Percentiles rank a stretch among this genome's conserved stretches.
Evolutionary conservation across 2,113 vertebrate genomes (phyloP).

Genomic region (Caranx melampygus): DNA sequence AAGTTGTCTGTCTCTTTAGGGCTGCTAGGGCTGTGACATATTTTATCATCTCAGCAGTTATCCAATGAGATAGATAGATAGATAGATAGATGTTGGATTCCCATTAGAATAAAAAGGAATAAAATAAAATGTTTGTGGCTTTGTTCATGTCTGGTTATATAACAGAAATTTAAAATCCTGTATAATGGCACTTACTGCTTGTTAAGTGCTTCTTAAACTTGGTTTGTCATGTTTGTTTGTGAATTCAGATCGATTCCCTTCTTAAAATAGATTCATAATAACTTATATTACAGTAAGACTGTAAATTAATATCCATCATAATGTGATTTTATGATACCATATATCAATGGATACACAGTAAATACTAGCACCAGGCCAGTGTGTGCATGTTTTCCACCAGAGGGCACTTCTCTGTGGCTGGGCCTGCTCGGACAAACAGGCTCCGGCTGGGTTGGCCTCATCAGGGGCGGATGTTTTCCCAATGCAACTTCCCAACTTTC

Average conservation of each 20-base stretch:
- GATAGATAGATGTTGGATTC: background rate
- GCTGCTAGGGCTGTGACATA: too few species aligned
- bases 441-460: conserved; percentile 71
- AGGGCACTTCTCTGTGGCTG: conserved; percentile 50
- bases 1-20: too few species aligned
- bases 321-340: too few species aligned
- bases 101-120: background rate
- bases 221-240: background rate
- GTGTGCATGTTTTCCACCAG: conserved; percentile 72
- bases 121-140: background rate
- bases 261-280: background rate
- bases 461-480: conserved; percentile 80
- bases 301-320: background rate
- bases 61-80: too few species aligned
- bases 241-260: background rate
- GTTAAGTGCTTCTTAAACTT: background rate
- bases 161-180: background rate
- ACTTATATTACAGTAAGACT: background rate
- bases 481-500: conserved; percentile 67
- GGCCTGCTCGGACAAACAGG: conserved; percentile 62
- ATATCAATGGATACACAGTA: background rate
- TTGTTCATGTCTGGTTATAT: background rate
- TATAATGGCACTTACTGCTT: background rate
- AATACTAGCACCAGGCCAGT: background rate
- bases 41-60: too few species aligned